Evolutionary conservation across 2,113 vertebrate genomes (phyloP).

Genomic region (Trogon melanurus): DNA sequence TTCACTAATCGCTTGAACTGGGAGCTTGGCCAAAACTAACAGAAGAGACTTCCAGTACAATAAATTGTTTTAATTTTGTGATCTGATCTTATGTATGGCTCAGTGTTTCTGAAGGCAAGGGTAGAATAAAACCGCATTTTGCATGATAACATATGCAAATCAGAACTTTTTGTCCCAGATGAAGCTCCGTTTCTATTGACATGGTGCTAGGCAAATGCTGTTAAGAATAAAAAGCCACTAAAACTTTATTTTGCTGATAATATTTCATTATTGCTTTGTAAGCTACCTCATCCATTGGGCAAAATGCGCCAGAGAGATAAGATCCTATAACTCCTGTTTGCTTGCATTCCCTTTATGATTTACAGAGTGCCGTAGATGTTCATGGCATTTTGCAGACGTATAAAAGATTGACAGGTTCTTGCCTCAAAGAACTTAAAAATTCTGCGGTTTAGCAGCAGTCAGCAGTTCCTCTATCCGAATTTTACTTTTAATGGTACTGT

Average conservation of each 20-base stretch:
- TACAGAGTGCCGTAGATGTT: constrained; percentile 23
- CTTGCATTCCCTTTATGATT: constrained; percentile 37
- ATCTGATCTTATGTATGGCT: constrained; percentile 59
- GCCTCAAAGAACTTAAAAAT: constrained; percentile 41
- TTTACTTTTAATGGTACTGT: constrained; percentile 47
- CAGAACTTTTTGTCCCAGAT: constrained; percentile 43
- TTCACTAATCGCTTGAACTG: constrained; percentile 59
- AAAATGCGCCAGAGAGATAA: constrained; percentile 45
- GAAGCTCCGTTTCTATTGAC: constrained; percentile 32
- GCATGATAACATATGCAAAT: constrained; percentile 61
- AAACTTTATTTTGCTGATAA: constrained; percentile 66
- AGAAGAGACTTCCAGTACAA: constrained; percentile 70
- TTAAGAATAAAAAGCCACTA: constrained; percentile 31
- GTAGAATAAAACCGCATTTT: constrained; percentile 64
- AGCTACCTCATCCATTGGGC: constrained; percentile 54
- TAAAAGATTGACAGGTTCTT: constrained; percentile 63
- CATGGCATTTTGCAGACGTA: constrained; percentile 33
- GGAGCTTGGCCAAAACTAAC: constrained; percentile 71
- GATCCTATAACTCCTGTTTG: constrained; percentile 52
- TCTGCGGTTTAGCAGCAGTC: constrained; percentile 47
- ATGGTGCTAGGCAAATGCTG: neutral
- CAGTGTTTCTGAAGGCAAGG: constrained; percentile 62
- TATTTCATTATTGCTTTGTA: constrained; percentile 65
- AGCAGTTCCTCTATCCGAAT: constrained; percentile 52
- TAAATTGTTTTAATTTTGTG: constrained; percentile 64